phyloP scores from a whole-genome alignment of 2,797 vertebrate species.

The Poeciliopsis presidionis region DNA sequence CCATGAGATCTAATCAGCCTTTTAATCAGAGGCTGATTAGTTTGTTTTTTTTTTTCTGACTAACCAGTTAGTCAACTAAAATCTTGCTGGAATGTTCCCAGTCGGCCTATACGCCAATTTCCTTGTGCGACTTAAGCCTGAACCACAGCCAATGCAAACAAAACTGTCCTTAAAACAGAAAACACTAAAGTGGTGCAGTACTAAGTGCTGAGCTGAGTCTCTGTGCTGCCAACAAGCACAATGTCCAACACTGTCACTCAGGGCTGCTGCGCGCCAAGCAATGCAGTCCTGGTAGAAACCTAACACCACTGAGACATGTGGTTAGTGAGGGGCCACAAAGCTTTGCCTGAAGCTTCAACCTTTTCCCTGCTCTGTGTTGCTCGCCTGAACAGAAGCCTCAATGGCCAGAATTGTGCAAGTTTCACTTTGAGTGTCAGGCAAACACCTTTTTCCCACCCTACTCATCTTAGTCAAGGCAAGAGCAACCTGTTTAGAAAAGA shows the following conservation, averaged over 20 bases:
- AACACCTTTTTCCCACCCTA: neutral
- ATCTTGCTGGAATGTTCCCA: too few relatives aligned
- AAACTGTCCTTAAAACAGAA: neutral
- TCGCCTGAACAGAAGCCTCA: neutral
- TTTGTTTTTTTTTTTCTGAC: neutral
- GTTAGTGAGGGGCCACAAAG: neutral
- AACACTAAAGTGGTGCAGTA: neutral
- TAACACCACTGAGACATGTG: constrained; percentile 32
- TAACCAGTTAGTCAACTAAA: neutral
- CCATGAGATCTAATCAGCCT: neutral
- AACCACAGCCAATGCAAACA: neutral
- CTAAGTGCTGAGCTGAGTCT: neutral
- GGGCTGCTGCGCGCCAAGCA: neutral
- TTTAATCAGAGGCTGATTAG: too few relatives aligned
- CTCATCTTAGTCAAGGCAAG: neutral
- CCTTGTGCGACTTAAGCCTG: neutral
- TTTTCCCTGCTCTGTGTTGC: neutral
- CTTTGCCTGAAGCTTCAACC: constrained; percentile 18
- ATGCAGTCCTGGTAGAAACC: constrained; percentile 25
- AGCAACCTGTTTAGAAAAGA: neutral
- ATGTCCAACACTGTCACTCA: constrained; percentile 3
- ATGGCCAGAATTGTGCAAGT: neutral
- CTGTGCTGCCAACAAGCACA: constrained; percentile 2
- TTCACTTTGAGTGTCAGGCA: neutral
- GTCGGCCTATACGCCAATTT: too few relatives aligned